Evolutionary conservation across 2,113 vertebrate genomes (phyloP), one percentile per base, ranked within the genome.

Genomic region (Steatornis caripensis): DNA sequence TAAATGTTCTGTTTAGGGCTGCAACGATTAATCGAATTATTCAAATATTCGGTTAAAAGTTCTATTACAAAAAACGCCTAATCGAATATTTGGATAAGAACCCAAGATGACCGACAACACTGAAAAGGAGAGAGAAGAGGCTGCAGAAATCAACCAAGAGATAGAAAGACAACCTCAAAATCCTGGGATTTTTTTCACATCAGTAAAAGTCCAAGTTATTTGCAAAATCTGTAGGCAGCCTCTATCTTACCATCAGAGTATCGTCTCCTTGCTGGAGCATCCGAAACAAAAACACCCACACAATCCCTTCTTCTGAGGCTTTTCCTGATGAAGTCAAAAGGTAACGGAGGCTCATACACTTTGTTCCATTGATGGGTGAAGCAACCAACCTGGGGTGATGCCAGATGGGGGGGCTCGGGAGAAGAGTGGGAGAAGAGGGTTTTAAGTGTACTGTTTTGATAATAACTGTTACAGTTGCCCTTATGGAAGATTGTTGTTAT

Each of bases 61-160:
- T 95, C 81, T 5, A 1, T 97, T 95, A 22, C 74, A 57, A 95
- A 95, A 78, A 29, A 1, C 14, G 1, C 7, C 86, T 89, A 98
- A 97, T 98, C 91, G 95, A 98, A 97, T 98, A 97, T 98, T 98
- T 78, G 91, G 80, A 72, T 98, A 97, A 97, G 96, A 96, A 93
- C 71, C 74, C 95, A 76, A 97, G 97, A 97, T 98, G 96, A 90
- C 83, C 66, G 92, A 92, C 95, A 95, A 41, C 94, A 97, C 89
- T 97, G 96, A 95, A 94, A 97, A 96, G 93, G 95, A 95, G 91
- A 96, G 87, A 96, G 95, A 97, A 97, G 95, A 96, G 84, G 85
- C 94, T 96, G 62, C 95, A 97, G 97, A 96, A 97, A 95, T 74
- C 97, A 90, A 94, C 66, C 95, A 94, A 96, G 88, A 93, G 72